Conservation (phyloP, 2,888 invertebrate species). For the Shargacucullia verbasci region DNA sequence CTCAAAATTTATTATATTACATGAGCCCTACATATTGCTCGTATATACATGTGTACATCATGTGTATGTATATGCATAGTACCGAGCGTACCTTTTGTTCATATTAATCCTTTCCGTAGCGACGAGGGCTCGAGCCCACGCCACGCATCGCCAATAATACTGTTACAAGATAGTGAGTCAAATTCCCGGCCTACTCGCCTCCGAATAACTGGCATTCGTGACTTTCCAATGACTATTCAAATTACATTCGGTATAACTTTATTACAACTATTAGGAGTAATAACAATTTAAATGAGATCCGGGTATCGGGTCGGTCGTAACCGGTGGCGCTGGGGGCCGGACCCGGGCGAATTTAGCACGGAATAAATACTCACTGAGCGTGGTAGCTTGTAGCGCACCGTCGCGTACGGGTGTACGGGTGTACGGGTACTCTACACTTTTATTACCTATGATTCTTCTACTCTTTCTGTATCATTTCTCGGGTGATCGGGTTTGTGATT, state of each 20-base stretch:
- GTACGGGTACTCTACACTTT: background rate
- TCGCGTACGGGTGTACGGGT: too few relatives aligned
- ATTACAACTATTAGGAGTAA: slow-evolving; percentile 41
- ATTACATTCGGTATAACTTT: slow-evolving; percentile 44
- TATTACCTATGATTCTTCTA: slow-evolving; percentile 26
- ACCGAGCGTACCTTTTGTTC: background rate
- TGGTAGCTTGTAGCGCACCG: too few relatives aligned
- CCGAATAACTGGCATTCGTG: slow-evolving; percentile 12
- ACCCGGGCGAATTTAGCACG: slow-evolving; percentile 6
- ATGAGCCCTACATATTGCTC: too few relatives aligned
- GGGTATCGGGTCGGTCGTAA: slow-evolving; percentile 9
- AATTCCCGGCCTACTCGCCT: slow-evolving; percentile 30
- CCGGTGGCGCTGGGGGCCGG: slow-evolving; percentile 4
- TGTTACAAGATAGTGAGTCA: slow-evolving; percentile 17
- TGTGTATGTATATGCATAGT: too few relatives aligned
- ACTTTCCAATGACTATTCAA: slow-evolving; percentile 34
- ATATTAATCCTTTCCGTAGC: background rate
- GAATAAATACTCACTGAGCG: slow-evolving; percentile 13
- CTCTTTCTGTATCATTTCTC: slow-evolving; percentile 16
- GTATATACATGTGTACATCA: too few relatives aligned
- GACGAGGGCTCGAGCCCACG: slow-evolving; percentile 1
- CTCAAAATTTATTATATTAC: too few relatives aligned
- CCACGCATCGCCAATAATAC: background rate
- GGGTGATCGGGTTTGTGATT: background rate
- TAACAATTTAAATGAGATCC: slow-evolving; percentile 41